Percentiles rank a stretch among this genome's conserved stretches.
Conservation (phyloP, 2,113 vertebrate species). For the Mastomys natalensis region DNA sequence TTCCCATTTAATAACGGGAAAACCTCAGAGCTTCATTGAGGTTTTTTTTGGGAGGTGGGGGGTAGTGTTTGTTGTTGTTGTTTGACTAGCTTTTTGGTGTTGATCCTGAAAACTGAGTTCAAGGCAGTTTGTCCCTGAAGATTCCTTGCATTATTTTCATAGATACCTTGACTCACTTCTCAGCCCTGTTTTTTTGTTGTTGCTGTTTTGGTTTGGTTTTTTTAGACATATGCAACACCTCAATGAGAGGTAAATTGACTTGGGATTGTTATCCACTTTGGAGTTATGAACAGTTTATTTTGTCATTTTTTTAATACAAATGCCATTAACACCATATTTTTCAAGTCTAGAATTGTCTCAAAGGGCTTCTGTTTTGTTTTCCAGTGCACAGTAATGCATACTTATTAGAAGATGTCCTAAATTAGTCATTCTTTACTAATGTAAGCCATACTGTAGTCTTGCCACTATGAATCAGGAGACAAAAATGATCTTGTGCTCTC, state of each 20-base stretch:
- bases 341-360: constrained; percentile 22
- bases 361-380: background rate
- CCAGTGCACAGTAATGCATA: background rate
- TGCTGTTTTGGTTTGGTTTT: background rate
- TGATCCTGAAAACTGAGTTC: background rate
- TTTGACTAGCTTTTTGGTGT: background rate
- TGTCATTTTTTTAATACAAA: background rate
- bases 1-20: constrained; percentile 12
- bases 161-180: background rate
- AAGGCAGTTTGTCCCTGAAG: constrained; percentile 15
- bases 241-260: background rate
- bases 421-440: background rate
- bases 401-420: background rate
- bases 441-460: background rate
- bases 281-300: background rate
- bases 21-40: background rate
- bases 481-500: background rate
- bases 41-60: background rate
- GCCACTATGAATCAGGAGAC: background rate
- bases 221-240: background rate
- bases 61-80: no score
- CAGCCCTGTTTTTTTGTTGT: background rate
- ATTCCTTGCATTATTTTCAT: constrained; percentile 12
- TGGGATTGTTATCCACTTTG: background rate
- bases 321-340: background rate